Percentiles rank a stretch among this genome's conserved stretches.
Conservation (phyloP, 2,113 vertebrate genomes). For the Rousettus leschenaultii region DNA sequence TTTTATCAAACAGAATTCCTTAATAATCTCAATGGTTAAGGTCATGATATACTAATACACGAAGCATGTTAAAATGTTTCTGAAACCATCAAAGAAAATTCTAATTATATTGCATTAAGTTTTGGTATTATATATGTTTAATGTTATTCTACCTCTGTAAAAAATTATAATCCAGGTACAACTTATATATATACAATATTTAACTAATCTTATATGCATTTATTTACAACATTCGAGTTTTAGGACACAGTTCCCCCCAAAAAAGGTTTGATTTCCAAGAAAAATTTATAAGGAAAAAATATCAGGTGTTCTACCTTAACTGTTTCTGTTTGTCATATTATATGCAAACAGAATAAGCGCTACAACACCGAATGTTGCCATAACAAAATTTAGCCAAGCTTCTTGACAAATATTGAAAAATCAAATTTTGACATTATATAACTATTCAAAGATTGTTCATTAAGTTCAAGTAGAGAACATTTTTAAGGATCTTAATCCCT, state of each 20-base stretch:
- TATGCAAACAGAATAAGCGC: not conserved
- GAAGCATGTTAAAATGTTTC: conserved; percentile 3
- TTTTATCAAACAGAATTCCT: conserved; percentile 12
- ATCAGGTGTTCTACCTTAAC: not conserved
- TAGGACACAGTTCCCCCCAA: not conserved
- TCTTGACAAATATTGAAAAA: conserved; percentile 41
- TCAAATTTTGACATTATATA: not conserved
- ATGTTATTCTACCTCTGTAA: not conserved
- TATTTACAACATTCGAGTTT: not conserved
- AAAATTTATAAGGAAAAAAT: conserved; percentile 11
- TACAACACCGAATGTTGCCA: not conserved
- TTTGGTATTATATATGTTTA: not conserved
- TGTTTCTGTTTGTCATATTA: not conserved
- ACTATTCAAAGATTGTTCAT: conserved; percentile 35
- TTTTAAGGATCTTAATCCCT: conserved; percentile 34
- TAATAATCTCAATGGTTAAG: not conserved
- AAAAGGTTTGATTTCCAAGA: conserved; percentile 5
- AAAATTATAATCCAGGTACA: not conserved
- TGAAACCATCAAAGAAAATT: conserved; percentile 40
- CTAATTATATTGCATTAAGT: not conserved
- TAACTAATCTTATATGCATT: not conserved
- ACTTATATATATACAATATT: not conserved
- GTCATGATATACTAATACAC: not conserved
- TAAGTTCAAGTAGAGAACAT: conserved; percentile 33
- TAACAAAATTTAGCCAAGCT: conserved; percentile 21